Conservation (phyloP, 2,797 vertebrate genomes). For the Bucorvus abyssinicus region DNA sequence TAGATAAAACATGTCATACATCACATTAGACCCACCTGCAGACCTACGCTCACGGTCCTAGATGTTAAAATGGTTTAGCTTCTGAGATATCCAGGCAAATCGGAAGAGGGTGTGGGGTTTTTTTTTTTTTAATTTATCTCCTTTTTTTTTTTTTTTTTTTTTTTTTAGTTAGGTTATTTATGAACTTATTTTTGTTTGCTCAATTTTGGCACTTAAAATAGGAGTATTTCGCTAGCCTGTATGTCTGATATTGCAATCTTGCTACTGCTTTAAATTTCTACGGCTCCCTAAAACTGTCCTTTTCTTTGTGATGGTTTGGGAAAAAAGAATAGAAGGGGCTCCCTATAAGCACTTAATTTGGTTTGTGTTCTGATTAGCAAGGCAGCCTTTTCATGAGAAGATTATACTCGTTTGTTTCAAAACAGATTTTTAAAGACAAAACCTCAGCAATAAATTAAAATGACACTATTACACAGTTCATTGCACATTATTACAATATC, state of each 20-base stretch:
- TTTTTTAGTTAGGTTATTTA: background rate
- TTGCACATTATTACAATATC: background rate
- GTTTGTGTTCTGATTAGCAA: background rate
- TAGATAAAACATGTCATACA: background rate
- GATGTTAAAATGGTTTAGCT: background rate
- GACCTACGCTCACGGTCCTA: fast-evolving
- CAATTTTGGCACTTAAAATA: background rate
- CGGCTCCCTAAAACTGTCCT: background rate
- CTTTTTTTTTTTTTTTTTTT: background rate
- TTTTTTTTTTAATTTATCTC: background rate
- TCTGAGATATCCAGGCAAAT: background rate
- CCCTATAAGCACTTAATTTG: background rate
- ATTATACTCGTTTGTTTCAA: constrained; percentile 3
- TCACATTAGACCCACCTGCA: background rate
- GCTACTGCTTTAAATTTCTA: background rate
- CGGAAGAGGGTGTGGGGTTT: background rate
- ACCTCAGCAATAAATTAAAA: constrained; percentile 21
- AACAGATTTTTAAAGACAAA: constrained; percentile 45
- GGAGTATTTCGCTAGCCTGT: background rate
- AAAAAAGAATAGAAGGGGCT: background rate
- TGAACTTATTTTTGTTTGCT: background rate
- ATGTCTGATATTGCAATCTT: background rate
- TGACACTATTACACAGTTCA: background rate
- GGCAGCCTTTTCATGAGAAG: background rate
- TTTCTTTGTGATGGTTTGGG: background rate